Evolutionary conservation across 2,888 invertebrate genomes (phyloP), one percentile per base, ranked within the genome.

Genomic region (Mythimna impura): DNA sequence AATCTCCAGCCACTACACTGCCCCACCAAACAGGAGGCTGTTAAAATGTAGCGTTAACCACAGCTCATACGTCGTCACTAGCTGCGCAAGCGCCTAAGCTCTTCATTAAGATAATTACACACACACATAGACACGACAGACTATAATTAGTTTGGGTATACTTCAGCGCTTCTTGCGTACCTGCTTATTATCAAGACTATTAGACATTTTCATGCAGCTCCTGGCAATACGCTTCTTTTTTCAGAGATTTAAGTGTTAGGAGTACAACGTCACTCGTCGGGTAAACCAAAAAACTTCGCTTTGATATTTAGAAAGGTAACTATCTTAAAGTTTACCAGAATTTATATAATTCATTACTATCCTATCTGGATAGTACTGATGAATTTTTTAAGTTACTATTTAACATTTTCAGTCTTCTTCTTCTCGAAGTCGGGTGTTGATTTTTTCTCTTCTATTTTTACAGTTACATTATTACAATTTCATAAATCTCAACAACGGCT

Each of bases 41-140:
- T 77, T 82, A 62, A 70, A 79, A 75, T 76, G 66, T 72, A 66
- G 75, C 67, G 73, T 73, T 77, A 83, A 77, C 75, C 66, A 67
- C 72, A 74, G 52, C 66, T 68, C 63, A 12, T 54, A 52, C 17
- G 25, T 9, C 36, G 20, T 12, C 76, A 81, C 65, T 66, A 30
- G 73, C 66, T 78, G 84, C 74, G 85, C 84, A 58, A 71, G 81
- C 84, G 84, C 84, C 81, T 61, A 22, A 61, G 61, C 61, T 88
- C 89, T 89, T 87, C 85, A 89, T 90, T 85, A 88, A 82, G 79
- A 65, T 86, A 88, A 89, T 88, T 88, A 87, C 71, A 64, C 66
- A 67, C 80, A 81, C 61, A 70, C 68, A 66, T 68, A 64, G 30
- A 20, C 58, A 68, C 30, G 14, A 10, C 65, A 71, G 74, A 77